Percentiles rank a stretch among this genome's conserved stretches.
phyloP scores from a whole-genome alignment of 1,140 invertebrate species.

The Caenorhabditis remanei region DNA sequence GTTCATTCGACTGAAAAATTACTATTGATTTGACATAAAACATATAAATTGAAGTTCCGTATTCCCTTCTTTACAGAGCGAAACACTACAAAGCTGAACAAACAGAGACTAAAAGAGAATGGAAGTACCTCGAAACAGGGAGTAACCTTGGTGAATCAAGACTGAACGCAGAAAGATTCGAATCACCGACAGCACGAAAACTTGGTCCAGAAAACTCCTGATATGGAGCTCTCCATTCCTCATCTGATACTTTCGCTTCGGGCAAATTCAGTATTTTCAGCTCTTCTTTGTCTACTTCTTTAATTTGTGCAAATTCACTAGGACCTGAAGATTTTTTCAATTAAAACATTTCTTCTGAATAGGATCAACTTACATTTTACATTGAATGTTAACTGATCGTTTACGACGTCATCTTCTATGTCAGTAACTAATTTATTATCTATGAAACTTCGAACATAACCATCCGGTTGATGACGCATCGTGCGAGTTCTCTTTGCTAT shows the following conservation, averaged over 20 bases:
- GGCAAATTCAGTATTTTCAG: slow-evolving; percentile 26
- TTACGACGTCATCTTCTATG: slow-evolving; percentile 62
- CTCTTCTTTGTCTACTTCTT: slow-evolving; percentile 43
- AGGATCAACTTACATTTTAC: slow-evolving; percentile 46
- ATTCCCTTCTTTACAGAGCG: too few relatives aligned
- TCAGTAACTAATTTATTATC: slow-evolving; percentile 67
- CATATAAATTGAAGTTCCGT: too few relatives aligned
- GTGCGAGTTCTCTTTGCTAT: slow-evolving; percentile 63
- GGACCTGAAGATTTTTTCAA: slow-evolving; percentile 33
- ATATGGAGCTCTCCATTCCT: slow-evolving; percentile 57
- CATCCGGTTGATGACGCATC: slow-evolving; percentile 67
- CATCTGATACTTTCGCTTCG: slow-evolving; percentile 44
- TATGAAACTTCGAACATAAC: slow-evolving; percentile 67
- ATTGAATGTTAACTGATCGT: slow-evolving; percentile 60
- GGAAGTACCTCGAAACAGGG: background rate
- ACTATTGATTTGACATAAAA: too few relatives aligned
- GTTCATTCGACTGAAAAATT: slow-evolving; percentile 47
- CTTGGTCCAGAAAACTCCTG: slow-evolving; percentile 50
- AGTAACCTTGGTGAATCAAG: slow-evolving; percentile 49
- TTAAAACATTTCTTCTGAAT: too few relatives aligned
- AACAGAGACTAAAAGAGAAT: background rate
- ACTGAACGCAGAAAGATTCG: slow-evolving; percentile 39
- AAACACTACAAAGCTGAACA: background rate
- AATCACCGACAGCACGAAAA: slow-evolving; percentile 32
- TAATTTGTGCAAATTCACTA: slow-evolving; percentile 61